phyloP scores from a whole-genome alignment of 2,797 vertebrate species.

The Eidolon dupreanum region DNA sequence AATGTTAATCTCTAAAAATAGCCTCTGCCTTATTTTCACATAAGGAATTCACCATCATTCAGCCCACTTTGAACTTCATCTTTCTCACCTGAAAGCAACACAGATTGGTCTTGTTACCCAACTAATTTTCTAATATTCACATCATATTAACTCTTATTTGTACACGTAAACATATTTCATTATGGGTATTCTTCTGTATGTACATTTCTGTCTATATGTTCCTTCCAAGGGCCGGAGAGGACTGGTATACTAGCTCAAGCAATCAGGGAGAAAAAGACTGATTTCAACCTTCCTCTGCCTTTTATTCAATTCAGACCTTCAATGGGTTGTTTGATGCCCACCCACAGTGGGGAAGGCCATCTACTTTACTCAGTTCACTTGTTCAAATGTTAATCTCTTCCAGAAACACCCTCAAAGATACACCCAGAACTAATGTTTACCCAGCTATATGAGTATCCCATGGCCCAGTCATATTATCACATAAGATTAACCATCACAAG shows the following conservation, averaged over 20 bases:
- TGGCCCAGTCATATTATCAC: not conserved
- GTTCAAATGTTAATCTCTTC: not conserved
- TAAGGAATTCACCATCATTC: not conserved
- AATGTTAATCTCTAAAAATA: not conserved
- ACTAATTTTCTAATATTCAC: not conserved
- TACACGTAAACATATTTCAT: not conserved
- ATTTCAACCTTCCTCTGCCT: not conserved
- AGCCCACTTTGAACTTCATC: not conserved
- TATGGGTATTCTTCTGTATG: not conserved
- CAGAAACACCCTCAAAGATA: not conserved
- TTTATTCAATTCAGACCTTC: not conserved
- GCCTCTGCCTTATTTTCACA: not conserved
- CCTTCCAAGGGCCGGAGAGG: not conserved
- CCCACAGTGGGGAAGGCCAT: not conserved
- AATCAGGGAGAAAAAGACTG: not conserved
- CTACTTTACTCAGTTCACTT: not conserved
- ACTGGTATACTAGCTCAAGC: not conserved
- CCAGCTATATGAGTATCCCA: not conserved
- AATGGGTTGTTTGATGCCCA: not conserved
- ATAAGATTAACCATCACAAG: not conserved
- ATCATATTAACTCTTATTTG: not conserved
- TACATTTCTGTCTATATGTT: not conserved
- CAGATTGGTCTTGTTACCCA: not conserved
- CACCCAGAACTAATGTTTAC: not conserved
- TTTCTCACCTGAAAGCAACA: not conserved